Evolutionary conservation across 2,113 vertebrate species (phyloP).

Genomic region (Pantherophis guttatus): DNA sequence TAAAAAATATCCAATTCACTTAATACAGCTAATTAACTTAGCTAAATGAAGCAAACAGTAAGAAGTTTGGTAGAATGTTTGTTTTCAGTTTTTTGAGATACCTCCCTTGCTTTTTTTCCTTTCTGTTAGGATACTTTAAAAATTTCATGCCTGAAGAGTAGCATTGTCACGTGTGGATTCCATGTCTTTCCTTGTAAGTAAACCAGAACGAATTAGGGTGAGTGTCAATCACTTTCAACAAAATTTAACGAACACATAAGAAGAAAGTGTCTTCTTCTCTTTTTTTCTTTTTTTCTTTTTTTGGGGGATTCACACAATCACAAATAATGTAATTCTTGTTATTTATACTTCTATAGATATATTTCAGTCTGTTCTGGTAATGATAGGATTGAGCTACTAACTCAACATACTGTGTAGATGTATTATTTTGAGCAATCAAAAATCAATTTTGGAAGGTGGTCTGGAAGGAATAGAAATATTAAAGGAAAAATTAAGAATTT

Average conservation of each 20-base stretch:
- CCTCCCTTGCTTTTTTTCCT: slow-evolving; percentile 11
- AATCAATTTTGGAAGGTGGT: background rate
- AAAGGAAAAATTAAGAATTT: background rate
- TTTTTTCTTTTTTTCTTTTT: background rate
- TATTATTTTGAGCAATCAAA: background rate
- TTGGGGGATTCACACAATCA: background rate
- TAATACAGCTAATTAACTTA: background rate
- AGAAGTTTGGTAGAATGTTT: background rate
- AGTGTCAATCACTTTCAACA: slow-evolving; percentile 67
- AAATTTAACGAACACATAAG: slow-evolving; percentile 24
- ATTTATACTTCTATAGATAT: background rate
- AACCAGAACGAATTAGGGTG: slow-evolving; percentile 78
- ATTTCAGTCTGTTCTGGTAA: background rate
- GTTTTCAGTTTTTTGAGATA: slow-evolving; percentile 4
- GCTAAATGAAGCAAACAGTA: background rate
- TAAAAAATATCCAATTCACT: background rate
- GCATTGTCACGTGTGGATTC: slow-evolving; percentile 57
- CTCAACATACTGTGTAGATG: background rate
- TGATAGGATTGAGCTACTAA: background rate
- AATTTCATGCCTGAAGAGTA: slow-evolving; percentile 48
- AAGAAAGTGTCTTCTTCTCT: slow-evolving; percentile 21
- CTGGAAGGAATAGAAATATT: background rate
- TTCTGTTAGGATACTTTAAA: slow-evolving; percentile 54
- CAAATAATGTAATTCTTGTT: background rate
- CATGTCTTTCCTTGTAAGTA: slow-evolving; percentile 86